Evolutionary conservation across 2,797 vertebrate genomes (phyloP).

Genomic region (Arctocebus calabarensis): DNA sequence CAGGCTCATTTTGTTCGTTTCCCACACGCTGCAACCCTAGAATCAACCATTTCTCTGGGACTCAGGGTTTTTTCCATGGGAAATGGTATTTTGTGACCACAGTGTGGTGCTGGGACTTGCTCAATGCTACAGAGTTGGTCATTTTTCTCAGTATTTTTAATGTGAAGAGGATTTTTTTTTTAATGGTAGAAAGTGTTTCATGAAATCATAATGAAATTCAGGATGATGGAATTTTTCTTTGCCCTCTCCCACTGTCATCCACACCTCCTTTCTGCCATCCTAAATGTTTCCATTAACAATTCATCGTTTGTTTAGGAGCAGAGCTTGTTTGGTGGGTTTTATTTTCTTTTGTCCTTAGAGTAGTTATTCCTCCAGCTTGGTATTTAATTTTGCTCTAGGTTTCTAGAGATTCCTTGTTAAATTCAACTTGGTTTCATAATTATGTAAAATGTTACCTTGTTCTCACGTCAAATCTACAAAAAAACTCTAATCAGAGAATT

Average conservation of each 20-base stretch:
- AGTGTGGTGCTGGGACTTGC: neutral
- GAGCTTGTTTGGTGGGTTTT: neutral
- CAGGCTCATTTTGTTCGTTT: neutral
- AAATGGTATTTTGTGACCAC: neutral
- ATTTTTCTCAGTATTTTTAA: neutral
- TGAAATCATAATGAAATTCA: neutral
- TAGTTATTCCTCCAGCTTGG: neutral
- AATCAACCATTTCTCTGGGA: neutral
- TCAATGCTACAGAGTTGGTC: neutral
- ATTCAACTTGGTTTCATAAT: slow-evolving; percentile 2
- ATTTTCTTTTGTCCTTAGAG: neutral
- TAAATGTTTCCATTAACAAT: neutral
- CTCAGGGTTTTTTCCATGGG: neutral
- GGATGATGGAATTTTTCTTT: neutral
- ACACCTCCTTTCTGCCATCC: neutral
- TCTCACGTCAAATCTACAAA: slow-evolving; percentile 6
- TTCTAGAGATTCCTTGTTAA: neutral
- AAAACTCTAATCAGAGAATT: neutral
- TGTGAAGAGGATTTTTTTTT: neutral
- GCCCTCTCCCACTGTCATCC: neutral
- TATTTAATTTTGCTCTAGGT: neutral
- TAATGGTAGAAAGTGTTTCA: neutral
- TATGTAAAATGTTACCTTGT: neutral
- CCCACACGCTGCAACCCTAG: neutral
- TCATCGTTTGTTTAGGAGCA: neutral